Evolutionary conservation across 2,888 invertebrate genomes (phyloP).

Genomic region (Synergus gifuensis): DNA sequence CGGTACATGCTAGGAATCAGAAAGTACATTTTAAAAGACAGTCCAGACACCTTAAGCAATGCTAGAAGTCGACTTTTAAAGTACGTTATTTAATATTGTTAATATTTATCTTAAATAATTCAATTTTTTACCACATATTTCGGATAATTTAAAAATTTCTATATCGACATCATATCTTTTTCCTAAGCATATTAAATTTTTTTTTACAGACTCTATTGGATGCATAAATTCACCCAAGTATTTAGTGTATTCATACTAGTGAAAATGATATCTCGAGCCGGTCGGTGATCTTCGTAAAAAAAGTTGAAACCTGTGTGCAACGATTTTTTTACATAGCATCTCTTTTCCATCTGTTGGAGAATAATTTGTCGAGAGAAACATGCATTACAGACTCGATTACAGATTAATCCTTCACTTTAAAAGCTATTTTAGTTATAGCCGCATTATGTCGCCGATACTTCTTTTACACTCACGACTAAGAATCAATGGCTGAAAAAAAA

Average conservation of each 20-base stretch:
- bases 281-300: slow-evolving; percentile 64
- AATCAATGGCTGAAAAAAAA: background rate
- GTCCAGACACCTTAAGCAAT: slow-evolving; percentile 81
- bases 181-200: background rate
- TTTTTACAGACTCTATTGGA: slow-evolving; percentile 83
- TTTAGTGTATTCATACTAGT: slow-evolving; percentile 81
- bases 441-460: slow-evolving; percentile 1
- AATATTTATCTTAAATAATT: background rate
- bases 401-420: background rate
- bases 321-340: too few relatives aligned
- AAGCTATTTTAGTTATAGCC: background rate
- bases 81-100: slow-evolving; percentile 76
- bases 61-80: slow-evolving; percentile 84
- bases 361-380: background rate
- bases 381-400: background rate
- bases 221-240: slow-evolving; percentile 82
- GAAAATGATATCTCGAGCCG: slow-evolving; percentile 73
- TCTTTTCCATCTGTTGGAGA: background rate
- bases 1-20: slow-evolving; percentile 91
- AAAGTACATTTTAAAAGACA: slow-evolving; percentile 89
- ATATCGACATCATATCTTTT: too few relatives aligned
- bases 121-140: too few relatives aligned
- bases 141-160: too few relatives aligned
- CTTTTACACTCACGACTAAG: background rate
- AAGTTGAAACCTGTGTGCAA: too few relatives aligned